A percentile compares a stretch with the other conserved stretches of the same genome.
Conservation (phyloP, 2,113 vertebrate species). For the Siniperca chuatsi region DNA sequence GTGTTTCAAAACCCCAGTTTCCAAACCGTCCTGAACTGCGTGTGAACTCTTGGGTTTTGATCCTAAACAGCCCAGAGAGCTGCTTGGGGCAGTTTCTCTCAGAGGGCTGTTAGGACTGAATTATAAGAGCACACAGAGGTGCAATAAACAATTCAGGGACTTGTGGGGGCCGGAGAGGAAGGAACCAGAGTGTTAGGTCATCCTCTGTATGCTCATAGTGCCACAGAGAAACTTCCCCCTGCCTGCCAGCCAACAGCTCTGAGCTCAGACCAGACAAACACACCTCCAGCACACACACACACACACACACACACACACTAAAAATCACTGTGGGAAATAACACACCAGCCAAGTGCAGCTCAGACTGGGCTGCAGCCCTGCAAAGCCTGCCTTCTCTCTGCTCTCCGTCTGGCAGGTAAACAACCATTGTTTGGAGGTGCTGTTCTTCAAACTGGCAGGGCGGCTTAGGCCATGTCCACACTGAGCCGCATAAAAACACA, state of each 20-base stretch:
- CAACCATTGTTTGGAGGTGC: constrained; percentile 64
- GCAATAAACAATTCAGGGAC: constrained; percentile 67
- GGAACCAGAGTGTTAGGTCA: constrained; percentile 74
- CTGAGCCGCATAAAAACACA: constrained; percentile 38
- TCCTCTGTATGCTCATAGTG: constrained; percentile 71
- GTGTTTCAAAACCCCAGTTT: background rate
- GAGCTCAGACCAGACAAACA: constrained; percentile 52
- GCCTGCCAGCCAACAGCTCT: constrained; percentile 60
- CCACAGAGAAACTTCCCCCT: constrained; percentile 67
- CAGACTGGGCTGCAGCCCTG: constrained; percentile 47
- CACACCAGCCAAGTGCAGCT: constrained; percentile 50
- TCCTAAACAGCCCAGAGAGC: background rate
- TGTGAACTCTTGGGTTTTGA: constrained; percentile 27
- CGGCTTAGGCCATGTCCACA: constrained; percentile 10
- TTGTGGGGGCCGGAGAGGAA: constrained; percentile 67
- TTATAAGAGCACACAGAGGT: constrained; percentile 50
- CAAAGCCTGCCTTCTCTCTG: constrained; percentile 28
- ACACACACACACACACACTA: constrained; percentile 27
- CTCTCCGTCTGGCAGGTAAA: constrained; percentile 68
- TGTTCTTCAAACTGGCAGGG: constrained; percentile 47
- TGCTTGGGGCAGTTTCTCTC: background rate
- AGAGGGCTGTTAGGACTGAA: constrained; percentile 27
- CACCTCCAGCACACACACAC: constrained; percentile 40
- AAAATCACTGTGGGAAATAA: constrained; percentile 61
- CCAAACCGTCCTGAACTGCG: background rate